Evolutionary conservation across 2,888 invertebrate species (phyloP).

Genomic region (Scelioninae gen. 2): DNA sequence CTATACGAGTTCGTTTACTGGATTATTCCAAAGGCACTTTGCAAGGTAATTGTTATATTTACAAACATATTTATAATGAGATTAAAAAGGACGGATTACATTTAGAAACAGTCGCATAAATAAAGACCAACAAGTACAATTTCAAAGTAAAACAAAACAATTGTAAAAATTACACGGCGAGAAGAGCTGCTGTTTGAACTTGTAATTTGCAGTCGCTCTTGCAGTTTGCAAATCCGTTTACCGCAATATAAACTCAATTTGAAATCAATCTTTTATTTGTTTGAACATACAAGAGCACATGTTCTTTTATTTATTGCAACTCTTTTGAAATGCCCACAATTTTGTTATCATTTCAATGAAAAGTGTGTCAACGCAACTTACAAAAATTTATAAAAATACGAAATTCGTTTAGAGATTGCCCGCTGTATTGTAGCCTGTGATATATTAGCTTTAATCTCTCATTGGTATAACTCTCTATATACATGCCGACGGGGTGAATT

Average conservation of each 20-base stretch:
- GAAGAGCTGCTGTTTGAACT: too few species aligned
- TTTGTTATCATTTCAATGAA: slow-evolving; percentile 1
- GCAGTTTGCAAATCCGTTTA: too few species aligned
- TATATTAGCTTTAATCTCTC: slow-evolving; percentile 42
- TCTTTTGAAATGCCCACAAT: slow-evolving; percentile 28
- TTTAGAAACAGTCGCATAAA: slow-evolving; percentile 39
- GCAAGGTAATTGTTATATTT: slow-evolving; percentile 63
- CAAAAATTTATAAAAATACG: slow-evolving; percentile 34
- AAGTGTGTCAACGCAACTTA: too few species aligned
- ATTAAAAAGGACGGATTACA: slow-evolving; percentile 65
- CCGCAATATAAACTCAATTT: too few species aligned
- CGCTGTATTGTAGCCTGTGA: slow-evolving; percentile 12
- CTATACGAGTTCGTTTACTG: too few species aligned
- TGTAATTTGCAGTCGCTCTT: too few species aligned
- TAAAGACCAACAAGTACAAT: slow-evolving; percentile 23
- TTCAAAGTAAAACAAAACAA: too few species aligned
- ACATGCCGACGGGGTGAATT: slow-evolving; percentile 46
- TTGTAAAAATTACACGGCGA: too few species aligned
- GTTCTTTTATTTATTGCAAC: too few species aligned
- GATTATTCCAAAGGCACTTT: slow-evolving; percentile 62
- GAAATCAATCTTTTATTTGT: too few species aligned
- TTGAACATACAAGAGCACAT: too few species aligned
- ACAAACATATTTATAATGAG: slow-evolving; percentile 61
- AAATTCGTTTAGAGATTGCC: slow-evolving; percentile 34
- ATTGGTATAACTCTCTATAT: slow-evolving; percentile 54